phyloP scores from a whole-genome alignment of 2,797 vertebrate species.

The Semotilus atromaculatus region DNA sequence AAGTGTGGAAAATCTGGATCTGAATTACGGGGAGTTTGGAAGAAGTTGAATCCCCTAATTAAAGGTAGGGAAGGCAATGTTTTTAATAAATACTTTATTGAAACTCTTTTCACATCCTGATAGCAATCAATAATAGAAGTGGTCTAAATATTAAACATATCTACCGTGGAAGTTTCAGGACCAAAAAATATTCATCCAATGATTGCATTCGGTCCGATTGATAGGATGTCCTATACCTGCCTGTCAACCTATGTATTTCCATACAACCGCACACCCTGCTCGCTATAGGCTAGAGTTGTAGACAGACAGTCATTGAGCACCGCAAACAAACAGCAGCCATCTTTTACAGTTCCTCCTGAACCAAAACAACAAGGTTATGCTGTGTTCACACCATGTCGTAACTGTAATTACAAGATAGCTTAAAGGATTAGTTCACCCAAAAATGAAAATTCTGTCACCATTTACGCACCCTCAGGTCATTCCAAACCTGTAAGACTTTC shows the following conservation, averaged over 20 bases:
- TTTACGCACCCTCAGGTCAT: background rate
- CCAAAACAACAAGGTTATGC: background rate
- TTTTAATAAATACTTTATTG: background rate
- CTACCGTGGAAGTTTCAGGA: background rate
- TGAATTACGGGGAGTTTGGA: background rate
- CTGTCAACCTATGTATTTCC: too few relatives aligned
- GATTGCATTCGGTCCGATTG: background rate
- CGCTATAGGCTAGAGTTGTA: background rate
- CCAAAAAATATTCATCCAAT: background rate
- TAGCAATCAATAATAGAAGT: background rate
- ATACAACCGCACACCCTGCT: too few relatives aligned
- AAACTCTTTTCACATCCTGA: background rate
- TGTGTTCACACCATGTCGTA: background rate
- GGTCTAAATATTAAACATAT: background rate
- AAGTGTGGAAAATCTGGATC: background rate
- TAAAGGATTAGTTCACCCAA: background rate
- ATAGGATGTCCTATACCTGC: background rate
- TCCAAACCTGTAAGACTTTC: background rate
- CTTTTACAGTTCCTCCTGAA: too few relatives aligned
- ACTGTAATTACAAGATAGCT: background rate
- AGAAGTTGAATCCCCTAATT: background rate
- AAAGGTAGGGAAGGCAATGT: background rate
- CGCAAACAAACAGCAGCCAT: too few relatives aligned
- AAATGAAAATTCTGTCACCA: background rate
- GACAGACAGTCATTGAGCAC: background rate